Percentiles rank a stretch among this genome's conserved stretches.
Evolutionary conservation across 2,888 invertebrate genomes (phyloP).

Genomic region (Xylocampa areola): DNA sequence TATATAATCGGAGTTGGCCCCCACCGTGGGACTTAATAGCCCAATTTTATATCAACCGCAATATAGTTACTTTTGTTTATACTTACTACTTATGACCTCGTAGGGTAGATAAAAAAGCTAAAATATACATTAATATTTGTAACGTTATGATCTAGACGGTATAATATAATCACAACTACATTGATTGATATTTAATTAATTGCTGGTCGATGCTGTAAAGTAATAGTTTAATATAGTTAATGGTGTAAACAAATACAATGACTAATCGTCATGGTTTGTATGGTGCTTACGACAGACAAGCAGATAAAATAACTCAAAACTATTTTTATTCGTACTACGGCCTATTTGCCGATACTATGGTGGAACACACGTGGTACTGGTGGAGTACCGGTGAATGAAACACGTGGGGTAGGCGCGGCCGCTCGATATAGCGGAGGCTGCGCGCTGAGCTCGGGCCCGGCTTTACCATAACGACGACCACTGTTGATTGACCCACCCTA

Average conservation of each 20-base stretch:
- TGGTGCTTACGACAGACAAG: conserved; percentile 18
- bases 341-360: conserved; percentile 59
- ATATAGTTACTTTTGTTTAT: conserved; percentile 7
- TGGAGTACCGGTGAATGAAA: conserved; percentile 75
- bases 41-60: conserved; percentile 29
- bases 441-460: conserved; percentile 76
- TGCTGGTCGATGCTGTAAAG: background rate
- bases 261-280: background rate
- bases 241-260: background rate
- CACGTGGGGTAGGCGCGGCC: conserved; percentile 81
- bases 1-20: conserved; percentile 38
- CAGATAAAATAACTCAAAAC: conserved; percentile 36
- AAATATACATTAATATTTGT: background rate
- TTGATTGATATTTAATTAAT: background rate
- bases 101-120: background rate
- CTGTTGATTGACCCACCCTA: conserved; percentile 52
- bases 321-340: conserved; percentile 66
- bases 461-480: conserved; percentile 55
- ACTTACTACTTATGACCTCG: background rate
- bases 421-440: conserved; percentile 84
- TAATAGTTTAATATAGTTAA: background rate
- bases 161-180: too few relatives aligned
- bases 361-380: conserved; percentile 66
- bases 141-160: too few relatives aligned
- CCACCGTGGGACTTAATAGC: conserved; percentile 36